Conservation (phyloP, 2,113 vertebrate species). For the Cacatua alba region DNA sequence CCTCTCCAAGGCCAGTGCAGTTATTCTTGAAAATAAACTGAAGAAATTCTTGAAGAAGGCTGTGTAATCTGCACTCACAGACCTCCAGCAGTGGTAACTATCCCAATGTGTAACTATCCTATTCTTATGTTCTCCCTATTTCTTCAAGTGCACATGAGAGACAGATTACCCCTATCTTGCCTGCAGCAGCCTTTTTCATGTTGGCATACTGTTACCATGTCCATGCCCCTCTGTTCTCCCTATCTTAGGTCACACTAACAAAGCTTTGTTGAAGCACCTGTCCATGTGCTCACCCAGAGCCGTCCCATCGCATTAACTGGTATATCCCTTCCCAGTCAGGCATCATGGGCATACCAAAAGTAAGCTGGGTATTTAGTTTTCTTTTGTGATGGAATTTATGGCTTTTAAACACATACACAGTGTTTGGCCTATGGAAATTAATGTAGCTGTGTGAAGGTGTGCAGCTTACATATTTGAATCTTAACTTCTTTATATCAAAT, state of each 20-base stretch:
- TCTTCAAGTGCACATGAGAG: background rate
- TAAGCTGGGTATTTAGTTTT: background rate
- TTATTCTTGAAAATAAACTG: background rate
- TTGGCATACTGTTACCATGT: accelerated
- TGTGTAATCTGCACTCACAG: background rate
- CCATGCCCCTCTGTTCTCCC: background rate
- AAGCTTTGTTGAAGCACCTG: background rate
- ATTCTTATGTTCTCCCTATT: accelerated
- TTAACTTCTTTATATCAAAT: background rate
- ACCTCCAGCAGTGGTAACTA: background rate
- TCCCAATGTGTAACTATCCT: accelerated
- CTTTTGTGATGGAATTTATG: background rate
- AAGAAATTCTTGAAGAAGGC: background rate
- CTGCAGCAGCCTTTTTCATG: background rate
- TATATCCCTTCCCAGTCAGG: background rate
- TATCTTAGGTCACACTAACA: accelerated
- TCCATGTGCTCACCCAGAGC: background rate
- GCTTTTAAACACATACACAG: background rate
- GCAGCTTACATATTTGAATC: background rate
- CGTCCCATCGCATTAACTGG: background rate
- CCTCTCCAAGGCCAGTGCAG: background rate
- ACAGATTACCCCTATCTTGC: background rate
- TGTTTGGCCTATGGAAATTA: background rate
- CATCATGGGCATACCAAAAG: background rate
- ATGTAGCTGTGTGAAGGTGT: background rate